A percentile compares a stretch with the other conserved stretches of the same genome.
Evolutionary conservation across 2,888 invertebrate genomes (phyloP).

Genomic region (Dynastes hyllus): DNA sequence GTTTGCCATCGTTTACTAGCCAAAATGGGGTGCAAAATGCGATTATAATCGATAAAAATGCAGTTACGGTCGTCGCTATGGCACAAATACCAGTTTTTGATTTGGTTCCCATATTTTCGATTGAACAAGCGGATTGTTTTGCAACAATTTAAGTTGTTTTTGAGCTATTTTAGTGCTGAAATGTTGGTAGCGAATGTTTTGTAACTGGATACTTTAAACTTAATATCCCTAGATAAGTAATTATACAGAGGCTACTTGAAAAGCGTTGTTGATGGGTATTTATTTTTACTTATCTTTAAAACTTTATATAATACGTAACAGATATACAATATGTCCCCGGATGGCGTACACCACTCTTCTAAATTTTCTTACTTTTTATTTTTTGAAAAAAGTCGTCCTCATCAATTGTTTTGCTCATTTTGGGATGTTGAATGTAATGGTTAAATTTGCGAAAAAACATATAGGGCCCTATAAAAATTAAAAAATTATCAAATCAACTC

Average conservation of each 20-base stretch:
- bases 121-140: slow-evolving; percentile 24
- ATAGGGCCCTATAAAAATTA: too few species aligned
- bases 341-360: too few species aligned
- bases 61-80: slow-evolving; percentile 77
- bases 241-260: slow-evolving; percentile 2
- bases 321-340: too few species aligned
- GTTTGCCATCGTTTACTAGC: slow-evolving; percentile 87
- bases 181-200: slow-evolving; percentile 19
- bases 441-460: too few species aligned
- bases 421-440: too few species aligned
- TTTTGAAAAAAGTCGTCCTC: too few species aligned
- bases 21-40: slow-evolving; percentile 92
- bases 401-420: too few species aligned
- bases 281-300: too few species aligned
- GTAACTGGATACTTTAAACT: not conserved
- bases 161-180: not conserved
- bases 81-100: slow-evolving; percentile 80
- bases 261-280: not conserved
- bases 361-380: too few species aligned
- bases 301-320: too few species aligned
- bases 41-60: slow-evolving; percentile 83
- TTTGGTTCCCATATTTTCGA: slow-evolving; percentile 73
- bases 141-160: not conserved
- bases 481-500: too few species aligned
- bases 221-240: slow-evolving; percentile 4